Evolutionary conservation across 1,140 invertebrate species (phyloP).

Genomic region (Heliconius congener): DNA sequence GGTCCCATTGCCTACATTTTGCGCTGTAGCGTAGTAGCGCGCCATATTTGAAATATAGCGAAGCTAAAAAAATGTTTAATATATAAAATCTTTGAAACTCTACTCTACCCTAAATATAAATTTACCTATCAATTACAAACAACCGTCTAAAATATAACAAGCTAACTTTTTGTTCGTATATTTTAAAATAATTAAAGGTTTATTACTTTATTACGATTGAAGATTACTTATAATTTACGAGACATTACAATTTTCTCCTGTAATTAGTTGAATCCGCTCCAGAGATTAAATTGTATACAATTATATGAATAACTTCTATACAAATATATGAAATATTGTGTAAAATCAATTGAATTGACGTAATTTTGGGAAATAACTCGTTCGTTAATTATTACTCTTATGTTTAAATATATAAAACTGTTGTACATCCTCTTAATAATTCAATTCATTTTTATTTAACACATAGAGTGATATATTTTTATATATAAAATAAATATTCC

Average conservation of each 20-base stretch:
- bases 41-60: too few species aligned
- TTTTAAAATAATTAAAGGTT: not conserved
- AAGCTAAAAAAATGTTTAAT: too few species aligned
- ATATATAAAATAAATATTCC: too few species aligned
- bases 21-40: too few species aligned
- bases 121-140: not conserved
- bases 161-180: not conserved
- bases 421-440: too few species aligned
- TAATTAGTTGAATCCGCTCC: not conserved
- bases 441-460: too few species aligned
- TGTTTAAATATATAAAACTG: too few species aligned
- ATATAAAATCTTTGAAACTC: not conserved
- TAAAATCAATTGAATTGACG: not conserved
- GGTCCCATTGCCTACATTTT: too few species aligned
- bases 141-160: not conserved
- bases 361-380: too few species aligned
- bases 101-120: not conserved
- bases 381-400: too few species aligned
- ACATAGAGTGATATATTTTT: too few species aligned
- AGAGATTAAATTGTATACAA: not conserved
- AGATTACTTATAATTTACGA: not conserved
- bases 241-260: not conserved
- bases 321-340: not conserved
- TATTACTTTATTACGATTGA: not conserved
- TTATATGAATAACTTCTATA: not conserved